phyloP scores from a whole-genome alignment of 2,888 invertebrate genomes.

The Dascillus cervinus region DNA sequence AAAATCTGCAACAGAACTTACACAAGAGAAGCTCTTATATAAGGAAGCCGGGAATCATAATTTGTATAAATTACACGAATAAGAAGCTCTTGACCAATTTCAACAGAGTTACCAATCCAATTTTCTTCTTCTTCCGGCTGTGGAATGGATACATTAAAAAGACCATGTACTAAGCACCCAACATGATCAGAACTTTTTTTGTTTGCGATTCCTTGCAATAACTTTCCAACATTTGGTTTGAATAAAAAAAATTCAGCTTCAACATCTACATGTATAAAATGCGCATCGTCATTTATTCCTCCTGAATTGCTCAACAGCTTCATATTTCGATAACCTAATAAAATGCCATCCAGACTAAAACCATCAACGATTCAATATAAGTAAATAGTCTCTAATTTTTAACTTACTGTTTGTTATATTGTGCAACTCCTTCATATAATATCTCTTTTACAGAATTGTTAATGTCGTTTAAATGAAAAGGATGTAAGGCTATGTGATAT shows the following conservation, averaged over 20 bases:
- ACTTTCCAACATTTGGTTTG: constrained; percentile 53
- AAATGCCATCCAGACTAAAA: constrained; percentile 60
- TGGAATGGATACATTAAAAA: constrained; percentile 64
- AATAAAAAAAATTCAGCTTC: constrained; percentile 65
- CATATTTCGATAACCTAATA: constrained; percentile 60
- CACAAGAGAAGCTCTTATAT: constrained; percentile 55
- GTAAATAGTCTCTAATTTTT: constrained; percentile 2
- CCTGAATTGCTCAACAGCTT: constrained; percentile 51
- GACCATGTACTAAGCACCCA: constrained; percentile 59
- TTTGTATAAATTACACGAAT: constrained; percentile 54
- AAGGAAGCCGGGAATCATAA: constrained; percentile 53
- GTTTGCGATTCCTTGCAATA: constrained; percentile 57
- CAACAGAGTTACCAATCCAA: constrained; percentile 52
- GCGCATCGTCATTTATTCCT: constrained; percentile 53
- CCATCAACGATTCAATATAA: not conserved
- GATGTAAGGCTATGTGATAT: constrained; percentile 54
- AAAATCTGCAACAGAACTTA: constrained; percentile 20
- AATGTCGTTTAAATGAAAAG: constrained; percentile 54
- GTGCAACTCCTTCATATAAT: constrained; percentile 51
- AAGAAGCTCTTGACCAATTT: constrained; percentile 53
- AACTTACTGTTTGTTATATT: constrained; percentile 56
- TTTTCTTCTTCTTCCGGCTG: constrained; percentile 43
- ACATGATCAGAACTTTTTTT: constrained; percentile 60
- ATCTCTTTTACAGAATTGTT: constrained; percentile 52
- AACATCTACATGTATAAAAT: constrained; percentile 58